Conservation (phyloP, 2,888 invertebrate genomes). For the Caenorhabditis afra region DNA sequence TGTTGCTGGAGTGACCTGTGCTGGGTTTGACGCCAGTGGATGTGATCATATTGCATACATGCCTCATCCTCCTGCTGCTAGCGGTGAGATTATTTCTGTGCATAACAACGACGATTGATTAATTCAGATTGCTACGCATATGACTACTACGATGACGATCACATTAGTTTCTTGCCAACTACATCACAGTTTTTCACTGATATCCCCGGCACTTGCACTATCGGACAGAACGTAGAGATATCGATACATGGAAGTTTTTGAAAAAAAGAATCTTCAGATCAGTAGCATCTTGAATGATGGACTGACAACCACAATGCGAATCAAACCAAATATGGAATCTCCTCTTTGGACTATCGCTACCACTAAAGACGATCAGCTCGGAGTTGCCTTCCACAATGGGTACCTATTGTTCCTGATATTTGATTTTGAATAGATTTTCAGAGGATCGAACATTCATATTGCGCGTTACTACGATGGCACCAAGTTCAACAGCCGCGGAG, state of each 20-base stretch:
- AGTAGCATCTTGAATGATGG: conserved; percentile 48
- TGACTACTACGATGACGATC: conserved; percentile 65
- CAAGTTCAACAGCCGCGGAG: conserved; percentile 40
- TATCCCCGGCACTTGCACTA: conserved; percentile 55
- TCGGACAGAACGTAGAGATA: conserved; percentile 51
- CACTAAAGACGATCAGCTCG: conserved; percentile 23
- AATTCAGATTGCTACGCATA: conserved; percentile 59
- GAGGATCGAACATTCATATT: conserved; percentile 63
- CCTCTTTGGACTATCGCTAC: conserved; percentile 45
- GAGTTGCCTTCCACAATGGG: conserved; percentile 58
- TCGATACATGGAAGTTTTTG: no score
- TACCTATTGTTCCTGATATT: conserved; percentile 3
- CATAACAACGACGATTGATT: not conserved
- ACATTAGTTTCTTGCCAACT: conserved; percentile 54
- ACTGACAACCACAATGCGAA: conserved; percentile 6
- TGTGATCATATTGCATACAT: conserved; percentile 71
- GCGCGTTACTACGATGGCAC: conserved; percentile 59
- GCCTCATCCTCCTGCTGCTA: conserved; percentile 64
- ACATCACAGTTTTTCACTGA: conserved; percentile 60
- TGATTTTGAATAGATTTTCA: conserved; percentile 14
- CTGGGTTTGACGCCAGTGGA: conserved; percentile 29
- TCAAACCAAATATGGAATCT: conserved; percentile 54
- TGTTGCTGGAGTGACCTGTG: conserved; percentile 71
- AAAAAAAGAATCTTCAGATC: conserved; percentile 27
- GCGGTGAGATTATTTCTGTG: conserved; percentile 56